Base-by-base conservation (phyloP, 2,888 invertebrate species). In the Eurytoma adleriae region DNA sequence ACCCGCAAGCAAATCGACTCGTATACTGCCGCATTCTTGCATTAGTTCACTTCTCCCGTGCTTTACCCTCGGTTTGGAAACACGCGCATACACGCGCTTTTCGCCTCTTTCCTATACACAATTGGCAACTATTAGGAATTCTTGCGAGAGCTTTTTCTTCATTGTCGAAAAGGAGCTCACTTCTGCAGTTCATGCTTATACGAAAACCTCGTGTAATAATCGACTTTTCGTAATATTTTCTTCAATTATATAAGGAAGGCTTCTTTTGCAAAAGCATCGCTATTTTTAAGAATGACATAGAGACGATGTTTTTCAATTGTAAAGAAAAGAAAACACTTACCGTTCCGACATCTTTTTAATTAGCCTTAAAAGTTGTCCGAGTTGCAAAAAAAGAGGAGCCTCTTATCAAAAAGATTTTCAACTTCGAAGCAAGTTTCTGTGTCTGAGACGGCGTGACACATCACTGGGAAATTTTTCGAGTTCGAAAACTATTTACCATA, bases 401-500 rank as follows among this genome's bases (percentile, higher is more conserved):
- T 54, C 54, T 54, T 54, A 54, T 16, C n/a, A 54, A 14, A n/a
- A 54, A 14, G 54, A 54, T 54, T 54, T 54, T 54, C n/a, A 54
- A 54, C 54, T 54, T 54, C 54, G 16, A 1, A 10, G 10, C 40
- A 14, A 13, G 52, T 13, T 52, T 13, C 7, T 52, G 16, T 16
- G 52, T 16, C 52, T 52, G 13, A 14, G 54, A 16, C n/a, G 54
- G 16, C 16, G 54, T 40, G 40, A 40, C 40, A 30, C 4, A 30
- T 30, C 52, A 52, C 52, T 16, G 7, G 30, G 50, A 52, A 18
- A 20, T 62, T 62, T 72, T 64, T 54, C 72, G 30, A 62, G 73
- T 76, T 68, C 2, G 61, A 20, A 69, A 56, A 54, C 30, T 64
- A 70, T 72, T 66, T 61, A 48, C 52, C 66, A 30, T 56, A 50